Percentiles rank a stretch among this genome's conserved stretches.
Conservation (phyloP, 2,888 invertebrate species). For the Lutraria lutraria region DNA sequence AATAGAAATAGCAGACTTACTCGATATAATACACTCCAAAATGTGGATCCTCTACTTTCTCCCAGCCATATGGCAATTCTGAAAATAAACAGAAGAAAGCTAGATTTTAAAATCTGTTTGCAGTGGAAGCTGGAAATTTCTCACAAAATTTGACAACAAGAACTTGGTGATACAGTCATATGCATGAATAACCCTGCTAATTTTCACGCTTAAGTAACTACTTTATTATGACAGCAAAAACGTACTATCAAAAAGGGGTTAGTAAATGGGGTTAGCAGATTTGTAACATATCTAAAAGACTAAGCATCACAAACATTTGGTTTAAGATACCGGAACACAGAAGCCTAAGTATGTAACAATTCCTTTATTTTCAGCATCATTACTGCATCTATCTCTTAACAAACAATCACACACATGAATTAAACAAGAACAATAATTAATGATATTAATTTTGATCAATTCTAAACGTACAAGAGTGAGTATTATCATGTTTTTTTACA, state of each 20-base stretch:
- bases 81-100: constrained; percentile 63
- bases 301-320: background rate
- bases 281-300: background rate
- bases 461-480: no score
- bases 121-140: background rate
- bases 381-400: no score
- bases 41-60: constrained; percentile 98
- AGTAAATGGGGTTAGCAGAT: constrained; percentile 23
- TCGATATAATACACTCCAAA: constrained; percentile 99
- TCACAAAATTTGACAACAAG: constrained; percentile 12
- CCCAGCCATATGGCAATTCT: constrained; percentile 99
- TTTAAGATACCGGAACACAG: background rate
- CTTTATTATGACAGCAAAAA: background rate
- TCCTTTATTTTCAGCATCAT: no score
- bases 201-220: constrained; percentile 16
- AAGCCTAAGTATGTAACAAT: no score
- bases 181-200: constrained; percentile 1
- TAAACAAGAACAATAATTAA: no score
- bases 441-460: no score
- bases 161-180: background rate
- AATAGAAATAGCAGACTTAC: constrained; percentile 85
- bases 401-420: no score
- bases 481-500: no score
- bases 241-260: background rate
- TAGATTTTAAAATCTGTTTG: background rate